Evolutionary conservation across 2,888 invertebrate genomes (phyloP), one percentile per base, ranked within the genome.

Genomic region (Anoplius nigerrimus): DNA sequence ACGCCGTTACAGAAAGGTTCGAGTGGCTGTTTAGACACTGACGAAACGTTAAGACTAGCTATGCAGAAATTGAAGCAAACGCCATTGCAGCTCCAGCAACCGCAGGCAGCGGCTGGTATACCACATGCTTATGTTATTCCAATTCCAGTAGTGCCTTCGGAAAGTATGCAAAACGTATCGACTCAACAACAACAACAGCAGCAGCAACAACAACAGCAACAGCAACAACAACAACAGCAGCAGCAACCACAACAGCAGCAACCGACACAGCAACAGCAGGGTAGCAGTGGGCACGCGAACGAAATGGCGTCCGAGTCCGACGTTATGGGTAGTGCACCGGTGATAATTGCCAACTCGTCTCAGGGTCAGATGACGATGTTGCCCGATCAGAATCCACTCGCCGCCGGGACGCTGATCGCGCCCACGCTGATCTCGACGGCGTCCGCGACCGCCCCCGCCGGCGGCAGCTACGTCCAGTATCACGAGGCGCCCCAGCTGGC

Each of bases 71-170:
- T 88, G 51, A 86, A 86, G 60, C 88, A 87, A 71, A 78, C 85
- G 16, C 79, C 79, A 16, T 60, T 77, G 46, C 74, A 74, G 55
- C 67, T 80, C 34, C 81, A 75, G 66, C 80, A 77, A 52, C 83
- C 82, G 66, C 77, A 81, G 58, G 69, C 77, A 68, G 63, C 73
- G 64, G 75, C 82, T 62, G 78, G 82, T 68, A 85, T 87, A 68
- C 80, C 87, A 53, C 87, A 86, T 69, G 86, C 88, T 74, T 88
- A 88, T 71, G 87, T 88, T 63, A 88, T 88, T 70, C 88, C 88
- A 68, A 88, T 88, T 77, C 86, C 88, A 74, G 83, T 88, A 76
- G 84, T 88, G 84, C 84, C 88, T 78, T 86, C 87, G 72, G 88
- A 88, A 60, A 87, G 84, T 74, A 76, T 86, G 69, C 85, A 82